Evolutionary conservation across 2,113 vertebrate genomes (phyloP), one percentile per base, ranked within the genome.

Genomic region (Hiodon alosoides): DNA sequence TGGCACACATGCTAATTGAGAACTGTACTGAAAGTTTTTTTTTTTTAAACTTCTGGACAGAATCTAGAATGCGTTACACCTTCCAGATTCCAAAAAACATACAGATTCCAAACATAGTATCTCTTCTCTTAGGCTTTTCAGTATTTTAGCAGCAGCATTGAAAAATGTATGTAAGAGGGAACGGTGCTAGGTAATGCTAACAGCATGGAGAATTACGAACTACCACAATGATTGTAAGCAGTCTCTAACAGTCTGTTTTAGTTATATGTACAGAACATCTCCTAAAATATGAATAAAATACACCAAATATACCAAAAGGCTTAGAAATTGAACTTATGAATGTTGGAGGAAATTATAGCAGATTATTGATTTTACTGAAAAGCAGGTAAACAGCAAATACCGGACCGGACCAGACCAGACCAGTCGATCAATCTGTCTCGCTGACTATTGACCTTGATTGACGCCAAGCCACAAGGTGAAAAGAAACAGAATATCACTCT

Each of bases 401-500:
- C 2, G 31, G 31, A 31, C 31, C 31, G 2, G 31, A 67, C 68
- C 69, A 17, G 68, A 74, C 70, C 72, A 77, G 69, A 67, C 31
- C 73, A 74, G 69, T 69, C 65, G 60, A 73, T 82, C 80, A 81
- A 79, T 79, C 71, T 72, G 73, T 79, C 69, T 78, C 72, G 76
- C 75, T 77, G 81, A 77, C 71, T 79, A 76, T 79, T 85, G 83
- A 87, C 86, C 81, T 81, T 78, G 76, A 73, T 71, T 58, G 76
- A 77, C 71, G 71, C 72, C 78, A 73, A 72, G 79, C 59, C 74
- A 72, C 80, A 85, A 88, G 79, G 78, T 84, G 79, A 85, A 86
- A 84, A 80, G 82, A 81, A 77, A 79, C 70, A 71, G 74, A 79
- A 76, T 60, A 72, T 70, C 64, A 48, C 71, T 16, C 67, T 31